Base-by-base conservation (phyloP, 2,888 invertebrate species). In the Zygogramma bicolorata region DNA sequence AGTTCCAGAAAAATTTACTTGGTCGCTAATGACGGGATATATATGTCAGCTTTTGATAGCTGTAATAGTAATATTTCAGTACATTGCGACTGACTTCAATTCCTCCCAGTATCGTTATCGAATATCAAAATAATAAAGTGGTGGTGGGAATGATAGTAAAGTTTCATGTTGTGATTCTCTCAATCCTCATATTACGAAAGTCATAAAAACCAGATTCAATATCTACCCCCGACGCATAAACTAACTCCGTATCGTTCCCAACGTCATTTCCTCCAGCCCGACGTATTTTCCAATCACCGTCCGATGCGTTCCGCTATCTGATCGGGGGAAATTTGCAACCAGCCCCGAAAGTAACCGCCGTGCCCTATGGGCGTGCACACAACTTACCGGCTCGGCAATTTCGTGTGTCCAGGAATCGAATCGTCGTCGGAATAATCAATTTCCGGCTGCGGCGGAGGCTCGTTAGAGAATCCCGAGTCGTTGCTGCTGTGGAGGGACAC, bases 361-460 rank as follows among this genome's bases (percentile, higher is more conserved):
- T 40, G 61, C 60, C 31, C 53, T 57, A 49, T 46, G 25, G 57
- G 29, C 27, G 49, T 31, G 58, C 65, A 62, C 65, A 31, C 60
- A 69, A 84, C 86, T 86, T 85, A 90, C 90, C 90, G 88, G 82
- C 88, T 88, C 63, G 89, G 88, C 76, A 90, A 86, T 81, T 90
- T 89, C 40, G 92, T 91, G 75, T 91, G 90, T 72, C 90, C 88
- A 69, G 90, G 88, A 79, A 92, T 90, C 70, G 92, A 93, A 85
- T 96, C 96, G 87, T 96, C 96, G 84, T 96, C 96, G 65, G 95
- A 96, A 86, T 96, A 96, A 87, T 96, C 96, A 72, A 95, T 92
- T 87, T 96, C 96, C 22, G 96, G 96, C 83, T 95, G 95, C 3
- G 96, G 95, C 31, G 91, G 91, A 8, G 94, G 93, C 85, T 96